Conservation (phyloP, 2,888 invertebrate species). For the Coelogynopora nodosa region DNA sequence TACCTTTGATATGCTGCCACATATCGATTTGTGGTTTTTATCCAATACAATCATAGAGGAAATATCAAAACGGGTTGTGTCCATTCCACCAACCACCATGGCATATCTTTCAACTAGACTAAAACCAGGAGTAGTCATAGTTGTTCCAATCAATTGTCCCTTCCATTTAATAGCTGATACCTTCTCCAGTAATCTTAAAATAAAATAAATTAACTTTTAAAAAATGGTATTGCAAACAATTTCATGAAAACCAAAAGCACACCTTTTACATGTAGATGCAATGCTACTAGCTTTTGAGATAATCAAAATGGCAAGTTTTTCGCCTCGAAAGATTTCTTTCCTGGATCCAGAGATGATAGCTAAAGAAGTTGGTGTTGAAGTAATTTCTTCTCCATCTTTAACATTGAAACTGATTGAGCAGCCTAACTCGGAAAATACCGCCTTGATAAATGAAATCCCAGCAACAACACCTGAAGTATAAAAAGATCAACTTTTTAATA, state of each 20-base stretch:
- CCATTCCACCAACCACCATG: conserved; percentile 60
- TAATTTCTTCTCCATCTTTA: conserved; percentile 55
- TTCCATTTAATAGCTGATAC: conserved; percentile 55
- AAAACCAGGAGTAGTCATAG: conserved; percentile 64
- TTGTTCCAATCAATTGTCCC: conserved; percentile 61
- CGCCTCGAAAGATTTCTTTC: conserved; percentile 59
- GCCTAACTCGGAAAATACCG: conserved; percentile 59
- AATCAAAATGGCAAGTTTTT: conserved; percentile 61
- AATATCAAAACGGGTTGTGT: conserved; percentile 41
- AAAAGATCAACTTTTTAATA: too few species aligned
- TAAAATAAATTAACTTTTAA: conserved; percentile 33
- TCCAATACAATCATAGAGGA: neutral
- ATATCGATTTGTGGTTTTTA: neutral
- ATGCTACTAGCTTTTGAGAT: conserved; percentile 61
- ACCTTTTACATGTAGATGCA: conserved; percentile 55
- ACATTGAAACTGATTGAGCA: conserved; percentile 58
- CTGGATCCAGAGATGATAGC: conserved; percentile 60
- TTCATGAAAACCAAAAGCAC: neutral
- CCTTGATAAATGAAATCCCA: conserved; percentile 61
- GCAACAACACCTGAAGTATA: conserved; percentile 58
- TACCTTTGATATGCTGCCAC: neutral
- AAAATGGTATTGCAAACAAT: neutral
- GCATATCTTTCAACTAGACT: conserved; percentile 63
- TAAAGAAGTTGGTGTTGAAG: conserved; percentile 50
- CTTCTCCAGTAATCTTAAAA: conserved; percentile 49